These are phyloP conservation scores for Pangasius djambal DNA, from an alignment of 2,797 vertebrate species.

Conservation along the genomic window DNA sequence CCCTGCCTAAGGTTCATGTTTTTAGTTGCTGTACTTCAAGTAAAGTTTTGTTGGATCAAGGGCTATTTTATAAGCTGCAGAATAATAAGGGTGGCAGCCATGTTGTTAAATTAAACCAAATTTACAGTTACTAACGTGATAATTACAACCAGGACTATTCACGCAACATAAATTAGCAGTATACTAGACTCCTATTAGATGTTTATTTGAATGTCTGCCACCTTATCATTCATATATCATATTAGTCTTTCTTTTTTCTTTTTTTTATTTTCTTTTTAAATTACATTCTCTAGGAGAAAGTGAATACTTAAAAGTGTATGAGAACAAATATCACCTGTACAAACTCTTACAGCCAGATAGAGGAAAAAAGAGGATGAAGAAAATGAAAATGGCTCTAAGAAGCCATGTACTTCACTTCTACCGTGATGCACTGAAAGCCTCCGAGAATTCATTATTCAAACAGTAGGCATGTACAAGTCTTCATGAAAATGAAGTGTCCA, in stretches of 20 bases:
- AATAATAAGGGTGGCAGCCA: background rate
- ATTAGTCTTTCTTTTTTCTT: background rate
- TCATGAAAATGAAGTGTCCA: background rate
- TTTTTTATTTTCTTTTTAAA: background rate
- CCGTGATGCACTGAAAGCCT: background rate
- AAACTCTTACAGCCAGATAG: background rate
- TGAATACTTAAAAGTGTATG: background rate
- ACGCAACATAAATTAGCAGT: background rate
- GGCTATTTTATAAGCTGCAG: background rate
- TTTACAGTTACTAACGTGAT: background rate
- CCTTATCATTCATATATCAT: background rate
- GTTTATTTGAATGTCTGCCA: background rate
- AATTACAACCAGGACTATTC: background rate
- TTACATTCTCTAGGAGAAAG: background rate
- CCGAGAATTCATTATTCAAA: constrained; percentile 30
- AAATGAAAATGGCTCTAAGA: background rate
- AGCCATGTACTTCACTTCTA: background rate
- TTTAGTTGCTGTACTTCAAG: background rate
- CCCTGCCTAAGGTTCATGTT: too few species aligned
- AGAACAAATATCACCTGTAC: background rate
- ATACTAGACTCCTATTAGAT: background rate
- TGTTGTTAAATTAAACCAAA: background rate
- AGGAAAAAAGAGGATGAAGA: background rate
- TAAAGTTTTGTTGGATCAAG: background rate
- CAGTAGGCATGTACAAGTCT: constrained; percentile 14